Evolutionary conservation across 1,140 invertebrate species (phyloP), one percentile per base, ranked within the genome.

Genomic region (Euborellia annulipes): DNA sequence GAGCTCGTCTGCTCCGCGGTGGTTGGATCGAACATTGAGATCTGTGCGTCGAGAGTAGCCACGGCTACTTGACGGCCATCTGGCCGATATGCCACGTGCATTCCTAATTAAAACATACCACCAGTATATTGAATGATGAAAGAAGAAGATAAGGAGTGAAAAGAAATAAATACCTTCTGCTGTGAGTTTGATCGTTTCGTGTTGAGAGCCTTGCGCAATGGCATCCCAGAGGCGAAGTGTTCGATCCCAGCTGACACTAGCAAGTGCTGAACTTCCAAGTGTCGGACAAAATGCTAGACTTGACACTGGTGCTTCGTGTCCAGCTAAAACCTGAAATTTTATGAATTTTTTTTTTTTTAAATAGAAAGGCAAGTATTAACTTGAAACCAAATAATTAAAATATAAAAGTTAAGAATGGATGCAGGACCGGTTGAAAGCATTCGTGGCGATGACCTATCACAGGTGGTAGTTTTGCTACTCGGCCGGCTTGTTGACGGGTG

Each of bases 191-290:
- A 96, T 73, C 0, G 81, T 81, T 68, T 98, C 92, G 53, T 82
- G 80, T n/a, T 72, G 70, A 0, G 78, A 78, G 41, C 79, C 82
- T 47, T 70, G 78, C 59, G 93, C 87, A 51, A 87, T 76, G 1
- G 85, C 72, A 60, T 95, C 87, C 93, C 93, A 97, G 20, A 97
- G 63, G 54, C 82, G 76, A 0, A 97, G 64, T 0, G 90, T 89
- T 62, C 86, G 86, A 61, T 98, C 94, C 92, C 92, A 97, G 14
- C 88, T 92, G 2, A 78, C 82, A 2, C 90, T 94, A 0, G 77
- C 85, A 21, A 98, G 60, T 21, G 76, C 71, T 0, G 82, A 78
- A 46, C 79, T 84, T 0, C 78, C 65, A 8, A 75, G 58, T 44
- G 61, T 71, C 0, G 86, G 81, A 58, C 74, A 85, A 61, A 98